These are phyloP conservation scores for Pollenia amentaria DNA, from an alignment of 2,888 invertebrate species.

Conservation along the genomic window DNA sequence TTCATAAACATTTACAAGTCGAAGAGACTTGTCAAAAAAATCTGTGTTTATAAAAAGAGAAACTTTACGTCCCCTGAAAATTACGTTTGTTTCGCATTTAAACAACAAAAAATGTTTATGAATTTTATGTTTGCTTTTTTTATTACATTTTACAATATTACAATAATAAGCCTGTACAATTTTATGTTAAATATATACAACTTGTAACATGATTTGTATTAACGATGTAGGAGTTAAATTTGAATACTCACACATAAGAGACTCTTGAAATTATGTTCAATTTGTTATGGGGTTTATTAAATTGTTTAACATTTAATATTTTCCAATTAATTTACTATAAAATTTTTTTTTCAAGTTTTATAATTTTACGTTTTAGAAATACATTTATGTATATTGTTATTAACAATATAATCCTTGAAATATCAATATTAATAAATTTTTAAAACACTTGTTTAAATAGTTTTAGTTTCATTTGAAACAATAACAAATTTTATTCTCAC, in stretches of 20 bases:
- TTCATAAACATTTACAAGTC: too few relatives aligned
- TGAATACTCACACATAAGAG: neutral
- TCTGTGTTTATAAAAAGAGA: too few relatives aligned
- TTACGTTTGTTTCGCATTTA: too few relatives aligned
- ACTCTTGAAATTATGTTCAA: conserved; percentile 17
- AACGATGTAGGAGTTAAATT: conserved; percentile 38
- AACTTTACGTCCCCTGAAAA: too few relatives aligned
- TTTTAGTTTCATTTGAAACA: conserved; percentile 45
- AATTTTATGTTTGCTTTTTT: too few relatives aligned
- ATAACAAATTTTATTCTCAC: conserved; percentile 59
- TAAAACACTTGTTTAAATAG: conserved; percentile 43
- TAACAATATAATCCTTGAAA: conserved; percentile 42
- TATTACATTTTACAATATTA: neutral
- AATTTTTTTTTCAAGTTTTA: neutral
- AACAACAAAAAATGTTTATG: too few relatives aligned
- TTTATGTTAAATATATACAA: conserved; percentile 25
- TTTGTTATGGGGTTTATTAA: neutral
- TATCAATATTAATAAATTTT: conserved; percentile 38
- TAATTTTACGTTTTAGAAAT: neutral
- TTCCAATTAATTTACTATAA: neutral
- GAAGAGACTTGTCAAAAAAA: too few relatives aligned
- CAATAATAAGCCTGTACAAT: conserved; percentile 11
- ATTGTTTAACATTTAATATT: neutral
- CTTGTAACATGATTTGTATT: conserved; percentile 15
- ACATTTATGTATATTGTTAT: too few relatives aligned